These are phyloP conservation scores for Pterobdella sp. DNA, from an alignment of 2,888 invertebrate species.

Conservation along the genomic window DNA sequence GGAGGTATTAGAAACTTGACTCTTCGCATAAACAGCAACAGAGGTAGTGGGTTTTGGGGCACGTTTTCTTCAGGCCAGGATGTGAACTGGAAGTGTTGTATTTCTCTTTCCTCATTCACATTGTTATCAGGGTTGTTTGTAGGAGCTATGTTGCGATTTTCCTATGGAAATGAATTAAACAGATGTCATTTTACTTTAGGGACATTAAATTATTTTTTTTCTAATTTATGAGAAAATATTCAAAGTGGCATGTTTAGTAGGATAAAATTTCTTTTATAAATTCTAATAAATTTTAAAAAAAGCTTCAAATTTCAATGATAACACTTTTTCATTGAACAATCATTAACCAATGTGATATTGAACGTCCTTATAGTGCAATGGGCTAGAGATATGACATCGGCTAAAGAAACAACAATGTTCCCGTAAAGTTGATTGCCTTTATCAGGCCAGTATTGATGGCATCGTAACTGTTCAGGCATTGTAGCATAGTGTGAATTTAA, in stretches of 20 bases:
- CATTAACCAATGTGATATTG: constrained; percentile 23
- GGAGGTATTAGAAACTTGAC: constrained; percentile 67
- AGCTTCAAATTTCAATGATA: too few relatives aligned
- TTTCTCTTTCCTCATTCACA: constrained; percentile 64
- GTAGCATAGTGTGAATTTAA: neutral
- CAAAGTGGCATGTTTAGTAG: too few relatives aligned
- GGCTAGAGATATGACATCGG: constrained; percentile 13
- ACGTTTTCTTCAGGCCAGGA: constrained; percentile 99
- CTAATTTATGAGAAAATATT: too few relatives aligned
- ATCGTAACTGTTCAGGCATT: constrained; percentile 22
- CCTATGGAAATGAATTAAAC: too few relatives aligned
- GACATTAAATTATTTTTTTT: too few relatives aligned
- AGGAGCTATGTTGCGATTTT: neutral
- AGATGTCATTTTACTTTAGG: too few relatives aligned
- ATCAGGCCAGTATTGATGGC: constrained; percentile 32
- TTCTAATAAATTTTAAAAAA: too few relatives aligned
- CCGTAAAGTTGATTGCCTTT: constrained; percentile 29
- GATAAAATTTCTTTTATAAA: too few relatives aligned
- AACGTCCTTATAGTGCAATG: constrained; percentile 30
- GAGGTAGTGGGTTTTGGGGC: constrained; percentile 95
- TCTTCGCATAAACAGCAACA: constrained; percentile 86
- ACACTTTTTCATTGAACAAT: too few relatives aligned
- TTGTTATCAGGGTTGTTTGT: constrained; percentile 8
- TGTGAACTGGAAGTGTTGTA: constrained; percentile 93
- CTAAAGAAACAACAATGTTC: constrained; percentile 17